A percentile compares a stretch with the other conserved stretches of the same genome.
Evolutionary conservation across 2,797 vertebrate genomes (phyloP).

Genomic region (Malurus leucopterus): DNA sequence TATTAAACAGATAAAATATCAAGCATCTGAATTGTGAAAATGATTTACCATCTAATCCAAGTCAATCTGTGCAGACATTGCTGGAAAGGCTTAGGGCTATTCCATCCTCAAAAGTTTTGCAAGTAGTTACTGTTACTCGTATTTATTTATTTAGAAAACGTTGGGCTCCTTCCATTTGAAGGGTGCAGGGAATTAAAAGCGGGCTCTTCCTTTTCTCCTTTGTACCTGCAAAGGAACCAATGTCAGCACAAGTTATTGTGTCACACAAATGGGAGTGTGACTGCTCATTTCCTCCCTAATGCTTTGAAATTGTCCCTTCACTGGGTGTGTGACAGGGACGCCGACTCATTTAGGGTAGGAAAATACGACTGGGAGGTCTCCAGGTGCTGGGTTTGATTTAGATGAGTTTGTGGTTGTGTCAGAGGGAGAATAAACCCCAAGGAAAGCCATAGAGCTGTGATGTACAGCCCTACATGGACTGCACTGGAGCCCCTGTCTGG

Average conservation of each 20-base stretch:
- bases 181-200: background rate
- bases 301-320: background rate
- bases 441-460: constrained; percentile 26
- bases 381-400: constrained; percentile 39
- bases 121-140: background rate
- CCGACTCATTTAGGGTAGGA: background rate
- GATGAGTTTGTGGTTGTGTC: constrained; percentile 12
- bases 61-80: constrained; percentile 18
- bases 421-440: constrained; percentile 20
- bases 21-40: constrained; percentile 26
- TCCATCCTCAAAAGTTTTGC: background rate
- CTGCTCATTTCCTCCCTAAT: background rate
- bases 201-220: background rate
- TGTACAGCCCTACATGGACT: constrained; percentile 25
- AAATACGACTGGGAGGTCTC: background rate
- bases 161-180: background rate
- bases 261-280: background rate
- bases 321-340: background rate
- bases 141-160: background rate
- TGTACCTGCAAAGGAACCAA: background rate
- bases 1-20: constrained; percentile 24
- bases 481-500: constrained; percentile 29
- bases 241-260: background rate
- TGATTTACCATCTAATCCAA: constrained; percentile 18
- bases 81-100: background rate